Evolutionary conservation across 2,113 vertebrate species (phyloP).

Genomic region (Gobiocypris rarus): DNA sequence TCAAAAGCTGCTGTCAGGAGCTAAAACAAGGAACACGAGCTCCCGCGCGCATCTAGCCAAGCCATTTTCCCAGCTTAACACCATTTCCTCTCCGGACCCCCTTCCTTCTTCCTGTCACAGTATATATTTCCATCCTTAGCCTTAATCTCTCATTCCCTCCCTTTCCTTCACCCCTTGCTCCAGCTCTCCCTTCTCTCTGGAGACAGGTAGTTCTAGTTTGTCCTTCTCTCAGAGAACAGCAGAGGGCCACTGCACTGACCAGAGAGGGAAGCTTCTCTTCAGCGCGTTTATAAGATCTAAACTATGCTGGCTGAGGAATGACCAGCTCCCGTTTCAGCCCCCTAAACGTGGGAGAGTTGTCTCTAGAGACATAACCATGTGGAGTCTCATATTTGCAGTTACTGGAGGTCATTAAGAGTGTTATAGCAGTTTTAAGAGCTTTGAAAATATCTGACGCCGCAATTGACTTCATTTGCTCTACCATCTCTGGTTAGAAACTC

Average conservation of each 20-base stretch:
- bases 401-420: not conserved
- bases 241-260: slow-evolving; percentile 16
- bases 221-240: slow-evolving; percentile 41
- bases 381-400: slow-evolving; percentile 25
- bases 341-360: slow-evolving; percentile 4
- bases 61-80: slow-evolving; percentile 5
- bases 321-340: slow-evolving; percentile 32
- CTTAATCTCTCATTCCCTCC: not conserved
- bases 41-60: not conserved
- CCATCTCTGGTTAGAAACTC: not conserved
- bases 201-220: not conserved
- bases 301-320: not conserved
- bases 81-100: not conserved
- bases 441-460: not conserved
- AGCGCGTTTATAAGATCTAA: slow-evolving; percentile 26
- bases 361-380: not conserved
- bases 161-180: not conserved
- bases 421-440: not conserved
- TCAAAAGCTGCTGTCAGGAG: not conserved
- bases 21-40: not conserved
- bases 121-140: slow-evolving; percentile 9
- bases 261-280: not conserved
- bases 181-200: not conserved
- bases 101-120: not conserved
- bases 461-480: not conserved